These are phyloP conservation scores for Callinectes sapidus DNA, from an alignment of 2,888 invertebrate genomes.

Conservation along the genomic window DNA sequence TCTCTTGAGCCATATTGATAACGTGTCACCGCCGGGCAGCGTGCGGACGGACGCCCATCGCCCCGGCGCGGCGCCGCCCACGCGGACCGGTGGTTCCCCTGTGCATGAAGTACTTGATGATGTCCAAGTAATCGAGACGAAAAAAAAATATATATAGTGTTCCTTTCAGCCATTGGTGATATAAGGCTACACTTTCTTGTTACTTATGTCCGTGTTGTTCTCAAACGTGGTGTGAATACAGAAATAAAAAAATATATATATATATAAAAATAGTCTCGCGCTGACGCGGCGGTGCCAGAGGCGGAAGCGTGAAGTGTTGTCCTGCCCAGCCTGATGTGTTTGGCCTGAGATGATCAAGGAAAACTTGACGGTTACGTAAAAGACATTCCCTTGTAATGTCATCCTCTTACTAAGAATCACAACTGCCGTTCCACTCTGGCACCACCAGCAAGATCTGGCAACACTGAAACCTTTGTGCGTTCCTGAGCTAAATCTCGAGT, in stretches of 20 bases:
- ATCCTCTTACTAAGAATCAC: conserved; percentile 24
- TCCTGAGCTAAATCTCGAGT: conserved; percentile 8
- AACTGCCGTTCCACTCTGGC: conserved; percentile 33
- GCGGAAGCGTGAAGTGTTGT: not conserved
- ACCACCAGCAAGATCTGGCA: conserved; percentile 44
- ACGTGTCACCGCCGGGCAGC: not conserved
- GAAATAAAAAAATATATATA: conserved; percentile 7
- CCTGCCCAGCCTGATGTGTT: not conserved
- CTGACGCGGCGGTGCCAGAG: conserved; percentile 36
- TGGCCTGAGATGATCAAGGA: not conserved
- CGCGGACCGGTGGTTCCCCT: not conserved
- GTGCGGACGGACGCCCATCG: not conserved
- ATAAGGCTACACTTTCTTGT: conserved; percentile 54
- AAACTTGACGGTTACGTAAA: conserved; percentile 5
- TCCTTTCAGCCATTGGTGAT: conserved; percentile 47
- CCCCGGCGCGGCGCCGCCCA: not conserved
- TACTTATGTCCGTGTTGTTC: conserved; percentile 60
- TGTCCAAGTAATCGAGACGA: not conserved
- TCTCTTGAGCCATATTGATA: conserved; percentile 35
- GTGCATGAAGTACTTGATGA: conserved; percentile 19
- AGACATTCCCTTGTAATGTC: conserved; percentile 8
- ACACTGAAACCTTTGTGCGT: conserved; percentile 39
- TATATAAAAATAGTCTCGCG: conserved; percentile 22
- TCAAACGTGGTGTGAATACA: conserved; percentile 56
- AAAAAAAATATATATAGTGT: conserved; percentile 25